Evolutionary conservation across 2,113 vertebrate species (phyloP).

Genomic region (Nothocercus nigrocapillus): DNA sequence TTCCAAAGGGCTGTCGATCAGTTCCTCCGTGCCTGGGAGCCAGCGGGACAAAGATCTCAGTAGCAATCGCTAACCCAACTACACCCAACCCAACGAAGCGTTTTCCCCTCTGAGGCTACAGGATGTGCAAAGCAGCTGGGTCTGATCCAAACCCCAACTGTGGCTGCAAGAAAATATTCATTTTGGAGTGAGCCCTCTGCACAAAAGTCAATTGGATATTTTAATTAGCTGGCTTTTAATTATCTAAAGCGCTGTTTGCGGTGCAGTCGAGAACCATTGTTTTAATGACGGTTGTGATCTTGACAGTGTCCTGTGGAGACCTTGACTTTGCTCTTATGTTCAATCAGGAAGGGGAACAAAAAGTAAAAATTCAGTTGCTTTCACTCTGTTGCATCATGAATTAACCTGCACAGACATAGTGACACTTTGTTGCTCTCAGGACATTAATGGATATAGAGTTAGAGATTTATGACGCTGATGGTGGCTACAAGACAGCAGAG

Average conservation of each 20-base stretch:
- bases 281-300: neutral
- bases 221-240: neutral
- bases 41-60: neutral
- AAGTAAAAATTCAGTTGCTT: rapidly evolving
- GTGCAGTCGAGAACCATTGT: neutral
- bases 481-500: neutral
- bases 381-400: neutral
- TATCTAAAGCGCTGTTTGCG: neutral
- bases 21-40: neutral
- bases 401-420: neutral
- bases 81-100: neutral
- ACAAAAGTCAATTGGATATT: neutral
- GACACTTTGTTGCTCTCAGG: neutral
- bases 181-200: neutral
- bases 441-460: neutral
- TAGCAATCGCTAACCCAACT: neutral
- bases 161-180: neutral
- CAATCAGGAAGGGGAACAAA: neutral
- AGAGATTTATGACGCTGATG: neutral
- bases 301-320: neutral
- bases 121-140: neutral
- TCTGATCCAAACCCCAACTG: neutral
- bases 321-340: neutral
- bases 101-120: neutral
- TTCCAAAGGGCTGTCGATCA: neutral